Evolutionary conservation across 2,113 vertebrate species (phyloP).

Genomic region (Australoheros scitulus): DNA sequence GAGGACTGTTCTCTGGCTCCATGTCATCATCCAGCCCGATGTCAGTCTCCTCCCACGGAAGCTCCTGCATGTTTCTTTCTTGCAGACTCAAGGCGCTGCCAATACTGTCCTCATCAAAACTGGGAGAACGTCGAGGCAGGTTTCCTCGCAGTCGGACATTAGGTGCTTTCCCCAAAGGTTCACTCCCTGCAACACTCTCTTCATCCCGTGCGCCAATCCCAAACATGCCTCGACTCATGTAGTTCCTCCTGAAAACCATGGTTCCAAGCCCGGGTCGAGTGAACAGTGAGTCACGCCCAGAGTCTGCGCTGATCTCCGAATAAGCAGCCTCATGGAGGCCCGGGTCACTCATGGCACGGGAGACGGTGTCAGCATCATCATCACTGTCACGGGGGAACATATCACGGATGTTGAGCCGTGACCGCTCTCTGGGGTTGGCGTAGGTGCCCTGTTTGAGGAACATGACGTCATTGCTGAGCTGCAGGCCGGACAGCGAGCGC

Average conservation of each 20-base stretch:
- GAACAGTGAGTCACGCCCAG: slow-evolving; percentile 93
- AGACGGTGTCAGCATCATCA: slow-evolving; percentile 80
- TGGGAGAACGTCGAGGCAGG: slow-evolving; percentile 85
- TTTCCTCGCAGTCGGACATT: slow-evolving; percentile 78
- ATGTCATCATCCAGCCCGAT: slow-evolving; percentile 81
- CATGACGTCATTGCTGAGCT: slow-evolving; percentile 94
- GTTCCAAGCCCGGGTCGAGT: slow-evolving; percentile 94
- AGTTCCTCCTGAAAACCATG: slow-evolving; percentile 97
- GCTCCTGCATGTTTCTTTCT: slow-evolving; percentile 83
- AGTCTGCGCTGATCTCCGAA: slow-evolving; percentile 95
- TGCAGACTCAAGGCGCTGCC: slow-evolving; percentile 90
- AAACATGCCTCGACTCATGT: slow-evolving; percentile 86
- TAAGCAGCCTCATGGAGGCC: slow-evolving; percentile 86
- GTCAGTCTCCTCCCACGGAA: slow-evolving; percentile 88
- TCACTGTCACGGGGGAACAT: slow-evolving; percentile 87
- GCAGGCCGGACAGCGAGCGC: slow-evolving; percentile 91
- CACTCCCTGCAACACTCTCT: slow-evolving; percentile 52
- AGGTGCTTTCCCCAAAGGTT: slow-evolving; percentile 67
- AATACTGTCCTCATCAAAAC: slow-evolving; percentile 89
- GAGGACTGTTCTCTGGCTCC: slow-evolving; percentile 86
- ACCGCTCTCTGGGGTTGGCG: slow-evolving; percentile 84
- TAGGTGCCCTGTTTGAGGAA: slow-evolving; percentile 92
- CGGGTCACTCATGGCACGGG: slow-evolving; percentile 92
- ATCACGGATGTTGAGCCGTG: slow-evolving; percentile 88
- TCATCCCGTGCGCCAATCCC: slow-evolving; percentile 84